These are phyloP conservation scores for Hesperia comma DNA, from an alignment of 2,888 invertebrate species.

Conservation along the genomic window DNA sequence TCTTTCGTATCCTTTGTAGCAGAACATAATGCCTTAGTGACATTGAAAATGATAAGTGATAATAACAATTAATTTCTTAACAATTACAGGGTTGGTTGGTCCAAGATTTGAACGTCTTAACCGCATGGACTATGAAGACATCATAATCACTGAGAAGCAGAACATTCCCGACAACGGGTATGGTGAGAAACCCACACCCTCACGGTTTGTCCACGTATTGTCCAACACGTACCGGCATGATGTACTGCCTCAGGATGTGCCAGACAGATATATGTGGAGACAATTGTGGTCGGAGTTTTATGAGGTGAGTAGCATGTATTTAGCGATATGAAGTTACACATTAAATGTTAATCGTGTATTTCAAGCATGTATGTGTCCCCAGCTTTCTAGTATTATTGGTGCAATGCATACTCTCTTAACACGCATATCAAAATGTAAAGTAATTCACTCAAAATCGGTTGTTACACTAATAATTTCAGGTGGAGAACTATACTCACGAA, in stretches of 20 bases:
- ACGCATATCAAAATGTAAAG: too few relatives aligned
- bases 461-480: conserved; percentile 41
- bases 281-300: conserved; percentile 63
- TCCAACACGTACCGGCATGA: conserved; percentile 13
- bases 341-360: too few relatives aligned
- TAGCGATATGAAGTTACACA: too few relatives aligned
- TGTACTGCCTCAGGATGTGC: background rate
- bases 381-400: too few relatives aligned
- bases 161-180: conserved; percentile 67
- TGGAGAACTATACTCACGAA: conserved; percentile 52
- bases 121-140: conserved; percentile 82
- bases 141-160: conserved; percentile 67
- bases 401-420: too few relatives aligned
- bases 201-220: conserved; percentile 11
- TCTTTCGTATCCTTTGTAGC: too few relatives aligned
- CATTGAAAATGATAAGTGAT: too few relatives aligned
- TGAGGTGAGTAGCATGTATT: conserved; percentile 48
- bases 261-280: conserved; percentile 52
- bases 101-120: conserved; percentile 67
- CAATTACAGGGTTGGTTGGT: conserved; percentile 60
- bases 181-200: conserved; percentile 42
- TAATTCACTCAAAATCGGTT: too few relatives aligned
- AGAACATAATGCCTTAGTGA: too few relatives aligned
- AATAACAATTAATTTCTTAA: too few relatives aligned
- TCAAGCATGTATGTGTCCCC: too few relatives aligned